Evolutionary conservation across 2,888 invertebrate species (phyloP).

Genomic region (Hirtodrosophila confusa): DNA sequence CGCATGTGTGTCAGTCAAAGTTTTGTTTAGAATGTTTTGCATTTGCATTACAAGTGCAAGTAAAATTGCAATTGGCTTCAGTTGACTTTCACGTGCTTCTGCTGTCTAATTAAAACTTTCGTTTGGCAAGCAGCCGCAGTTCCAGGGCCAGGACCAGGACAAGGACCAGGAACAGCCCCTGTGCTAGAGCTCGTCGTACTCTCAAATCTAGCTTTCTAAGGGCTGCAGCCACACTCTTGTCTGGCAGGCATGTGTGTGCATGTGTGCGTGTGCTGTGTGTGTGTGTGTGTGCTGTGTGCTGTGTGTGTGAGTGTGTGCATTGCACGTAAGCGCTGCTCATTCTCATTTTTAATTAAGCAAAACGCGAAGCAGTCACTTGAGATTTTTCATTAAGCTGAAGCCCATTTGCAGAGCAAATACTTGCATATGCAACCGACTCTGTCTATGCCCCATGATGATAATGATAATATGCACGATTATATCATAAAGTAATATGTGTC

Average conservation of each 20-base stretch:
- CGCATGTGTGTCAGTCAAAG: slow-evolving; percentile 29
- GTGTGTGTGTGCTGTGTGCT: slow-evolving; percentile 30
- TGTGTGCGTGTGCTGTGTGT: slow-evolving; percentile 6
- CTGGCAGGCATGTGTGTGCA: slow-evolving; percentile 4
- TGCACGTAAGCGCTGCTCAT: slow-evolving; percentile 58
- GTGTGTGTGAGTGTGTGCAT: slow-evolving; percentile 28
- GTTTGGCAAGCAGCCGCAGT: slow-evolving; percentile 26
- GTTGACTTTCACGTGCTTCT: slow-evolving; percentile 63
- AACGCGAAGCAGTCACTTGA: slow-evolving; percentile 67
- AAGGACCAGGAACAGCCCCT: not conserved
- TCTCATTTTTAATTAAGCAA: slow-evolving; percentile 77
- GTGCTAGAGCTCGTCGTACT: not conserved
- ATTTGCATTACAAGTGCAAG: slow-evolving; percentile 55
- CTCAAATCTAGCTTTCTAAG: slow-evolving; percentile 8
- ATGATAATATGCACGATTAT: slow-evolving; percentile 1
- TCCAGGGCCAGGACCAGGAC: slow-evolving; percentile 1
- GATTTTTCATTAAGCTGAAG: slow-evolving; percentile 69
- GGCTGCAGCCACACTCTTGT: slow-evolving; percentile 15
- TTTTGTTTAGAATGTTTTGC: slow-evolving; percentile 48
- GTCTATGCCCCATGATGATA: not conserved
- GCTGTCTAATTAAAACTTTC: slow-evolving; percentile 76
- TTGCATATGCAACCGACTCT: not conserved
- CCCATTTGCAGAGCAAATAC: slow-evolving; percentile 45
- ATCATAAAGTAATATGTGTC: not conserved
- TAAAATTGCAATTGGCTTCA: slow-evolving; percentile 62